Conservation (phyloP, 2,888 invertebrate genomes). For the Cantharis nigra region DNA sequence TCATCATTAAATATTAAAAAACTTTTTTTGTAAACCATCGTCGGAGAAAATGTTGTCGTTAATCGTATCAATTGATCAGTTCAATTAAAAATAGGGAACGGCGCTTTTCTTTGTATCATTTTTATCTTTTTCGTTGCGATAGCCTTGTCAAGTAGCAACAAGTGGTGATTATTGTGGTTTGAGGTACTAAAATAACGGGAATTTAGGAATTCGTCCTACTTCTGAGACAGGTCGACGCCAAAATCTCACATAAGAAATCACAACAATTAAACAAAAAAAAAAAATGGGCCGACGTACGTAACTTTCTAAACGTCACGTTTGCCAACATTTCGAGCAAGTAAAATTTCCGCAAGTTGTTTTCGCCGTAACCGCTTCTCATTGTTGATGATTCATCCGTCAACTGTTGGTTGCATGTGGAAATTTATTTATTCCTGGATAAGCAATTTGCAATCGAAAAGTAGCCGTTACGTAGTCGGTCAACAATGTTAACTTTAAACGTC, state of each 20-base stretch:
- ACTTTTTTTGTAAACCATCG: background rate
- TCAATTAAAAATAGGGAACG: background rate
- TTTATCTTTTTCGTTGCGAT: conserved; percentile 5
- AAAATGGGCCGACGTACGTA: conserved; percentile 22
- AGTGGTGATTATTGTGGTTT: conserved; percentile 25
- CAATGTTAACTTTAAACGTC: conserved; percentile 36
- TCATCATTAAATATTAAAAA: background rate
- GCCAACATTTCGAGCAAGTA: background rate
- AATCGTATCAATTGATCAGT: background rate
- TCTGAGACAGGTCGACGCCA: conserved; percentile 24
- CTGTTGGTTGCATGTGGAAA: background rate
- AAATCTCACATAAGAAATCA: conserved; percentile 12
- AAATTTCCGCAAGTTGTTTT: conserved; percentile 3
- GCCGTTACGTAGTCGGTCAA: conserved; percentile 28
- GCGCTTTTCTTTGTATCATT: background rate
- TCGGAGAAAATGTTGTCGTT: background rate
- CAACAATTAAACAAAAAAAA: conserved; percentile 7
- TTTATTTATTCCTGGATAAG: conserved; percentile 12
- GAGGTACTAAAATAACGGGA: conserved; percentile 24
- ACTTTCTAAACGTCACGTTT: conserved; percentile 14
- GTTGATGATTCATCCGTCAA: conserved; percentile 14
- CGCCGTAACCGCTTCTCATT: background rate
- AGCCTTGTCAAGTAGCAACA: conserved; percentile 26
- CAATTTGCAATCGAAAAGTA: conserved; percentile 19
- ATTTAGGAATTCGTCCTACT: conserved; percentile 27